Evolutionary conservation across 2,888 invertebrate genomes (phyloP).

Genomic region (Xestobium rufovillosum): DNA sequence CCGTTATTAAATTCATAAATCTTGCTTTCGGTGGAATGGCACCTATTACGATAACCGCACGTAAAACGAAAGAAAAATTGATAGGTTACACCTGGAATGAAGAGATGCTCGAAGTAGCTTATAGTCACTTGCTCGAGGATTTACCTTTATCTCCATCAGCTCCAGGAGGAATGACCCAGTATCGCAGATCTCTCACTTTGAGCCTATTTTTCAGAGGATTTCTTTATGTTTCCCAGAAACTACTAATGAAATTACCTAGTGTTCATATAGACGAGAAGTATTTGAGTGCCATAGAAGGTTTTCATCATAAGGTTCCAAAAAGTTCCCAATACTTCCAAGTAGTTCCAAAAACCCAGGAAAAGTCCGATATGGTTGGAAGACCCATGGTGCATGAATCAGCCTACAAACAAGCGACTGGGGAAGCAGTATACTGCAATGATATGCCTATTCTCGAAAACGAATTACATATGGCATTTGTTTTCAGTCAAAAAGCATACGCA

Average conservation of each 20-base stretch:
- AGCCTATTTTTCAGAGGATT: conserved; percentile 69
- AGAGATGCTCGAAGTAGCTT: conserved; percentile 46
- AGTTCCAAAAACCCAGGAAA: conserved; percentile 49
- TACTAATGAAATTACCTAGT: conserved; percentile 48
- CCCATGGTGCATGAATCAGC: conserved; percentile 77
- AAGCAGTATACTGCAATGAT: conserved; percentile 89
- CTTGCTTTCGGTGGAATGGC: conserved; percentile 94
- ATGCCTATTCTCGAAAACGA: conserved; percentile 71
- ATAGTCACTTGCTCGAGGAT: conserved; percentile 61
- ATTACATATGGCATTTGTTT: conserved; percentile 70
- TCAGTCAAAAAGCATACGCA: conserved; percentile 77
- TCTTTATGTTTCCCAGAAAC: conserved; percentile 50
- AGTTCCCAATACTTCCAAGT: conserved; percentile 65
- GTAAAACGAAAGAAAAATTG: conserved; percentile 51
- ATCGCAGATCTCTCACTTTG: conserved; percentile 56
- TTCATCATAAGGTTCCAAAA: conserved; percentile 51
- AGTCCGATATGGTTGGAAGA: conserved; percentile 68
- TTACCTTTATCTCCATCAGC: conserved; percentile 63
- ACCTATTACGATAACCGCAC: conserved; percentile 70
- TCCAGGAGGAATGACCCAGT: conserved; percentile 63
- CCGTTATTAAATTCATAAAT: conserved; percentile 53
- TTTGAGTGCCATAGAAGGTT: conserved; percentile 51
- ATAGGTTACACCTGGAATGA: conserved; percentile 34
- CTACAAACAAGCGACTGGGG: conserved; percentile 82
- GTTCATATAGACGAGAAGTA: conserved; percentile 46